Evolutionary conservation across 2,113 vertebrate species (phyloP).

Genomic region (Cyprichromis sp.): DNA sequence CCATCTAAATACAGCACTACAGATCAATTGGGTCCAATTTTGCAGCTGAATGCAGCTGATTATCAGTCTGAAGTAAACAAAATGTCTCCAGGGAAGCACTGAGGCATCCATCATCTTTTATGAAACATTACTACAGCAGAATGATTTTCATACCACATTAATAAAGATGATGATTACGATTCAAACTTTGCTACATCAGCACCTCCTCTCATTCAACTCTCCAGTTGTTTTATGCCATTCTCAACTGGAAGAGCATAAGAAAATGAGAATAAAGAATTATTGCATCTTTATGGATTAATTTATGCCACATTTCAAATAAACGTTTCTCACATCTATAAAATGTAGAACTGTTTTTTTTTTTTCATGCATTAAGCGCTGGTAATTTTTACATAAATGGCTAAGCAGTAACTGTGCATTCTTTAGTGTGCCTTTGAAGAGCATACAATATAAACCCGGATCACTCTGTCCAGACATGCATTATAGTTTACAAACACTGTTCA

Average conservation of each 20-base stretch:
- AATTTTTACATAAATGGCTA: background rate
- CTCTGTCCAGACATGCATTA: background rate
- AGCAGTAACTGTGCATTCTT: background rate
- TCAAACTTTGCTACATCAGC: background rate
- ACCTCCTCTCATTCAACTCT: background rate
- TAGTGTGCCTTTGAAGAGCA: background rate
- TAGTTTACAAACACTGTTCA: background rate
- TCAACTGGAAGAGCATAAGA: background rate
- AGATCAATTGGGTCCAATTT: background rate
- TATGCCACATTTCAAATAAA: background rate
- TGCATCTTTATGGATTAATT: background rate
- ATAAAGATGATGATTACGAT: background rate
- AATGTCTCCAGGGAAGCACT: background rate
- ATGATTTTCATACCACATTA: background rate
- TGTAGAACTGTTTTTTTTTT: background rate
- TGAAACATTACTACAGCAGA: background rate
- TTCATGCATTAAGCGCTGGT: background rate
- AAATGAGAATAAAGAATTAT: background rate
- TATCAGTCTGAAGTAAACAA: conserved; percentile 7
- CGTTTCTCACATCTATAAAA: background rate
- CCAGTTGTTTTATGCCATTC: background rate
- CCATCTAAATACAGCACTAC: background rate
- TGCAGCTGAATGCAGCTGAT: background rate
- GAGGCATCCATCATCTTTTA: background rate
- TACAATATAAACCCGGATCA: background rate